These are phyloP conservation scores for Sipunculus nudus DNA, from an alignment of 2,888 invertebrate genomes.

Conservation along the genomic window DNA sequence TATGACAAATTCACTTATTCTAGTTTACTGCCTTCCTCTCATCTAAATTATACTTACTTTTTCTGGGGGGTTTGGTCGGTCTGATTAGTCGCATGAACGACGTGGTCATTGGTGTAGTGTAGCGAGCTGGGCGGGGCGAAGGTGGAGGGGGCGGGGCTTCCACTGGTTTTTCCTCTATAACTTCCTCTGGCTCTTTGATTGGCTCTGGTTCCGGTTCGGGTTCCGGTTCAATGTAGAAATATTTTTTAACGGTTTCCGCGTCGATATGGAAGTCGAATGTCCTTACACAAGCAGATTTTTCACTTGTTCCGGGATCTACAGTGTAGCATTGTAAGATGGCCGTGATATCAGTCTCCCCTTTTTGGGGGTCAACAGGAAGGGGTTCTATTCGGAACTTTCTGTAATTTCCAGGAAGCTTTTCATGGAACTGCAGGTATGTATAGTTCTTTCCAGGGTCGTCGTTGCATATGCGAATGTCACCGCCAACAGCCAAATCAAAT, in stretches of 20 bases:
- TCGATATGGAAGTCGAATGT: slow-evolving; percentile 49
- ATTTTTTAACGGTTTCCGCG: slow-evolving; percentile 48
- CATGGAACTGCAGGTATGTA: slow-evolving; percentile 35
- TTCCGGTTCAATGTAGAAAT: slow-evolving; percentile 38
- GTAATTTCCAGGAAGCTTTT: slow-evolving; percentile 55
- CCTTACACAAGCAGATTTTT: slow-evolving; percentile 14
- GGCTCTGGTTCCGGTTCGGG: slow-evolving; percentile 27
- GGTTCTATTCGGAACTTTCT: slow-evolving; percentile 58
- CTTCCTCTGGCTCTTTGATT: neutral
- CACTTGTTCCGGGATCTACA: neutral
- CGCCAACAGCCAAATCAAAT: slow-evolving; percentile 29
- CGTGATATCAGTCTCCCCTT: no score
- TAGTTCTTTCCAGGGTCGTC: slow-evolving; percentile 17
- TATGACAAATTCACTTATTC: no score
- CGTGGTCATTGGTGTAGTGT: neutral
- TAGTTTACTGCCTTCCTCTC: no score
- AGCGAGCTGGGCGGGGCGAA: neutral
- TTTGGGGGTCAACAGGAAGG: no score
- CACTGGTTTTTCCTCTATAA: slow-evolving; percentile 42
- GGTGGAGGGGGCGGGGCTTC: slow-evolving; percentile 4
- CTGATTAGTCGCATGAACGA: slow-evolving; percentile 33
- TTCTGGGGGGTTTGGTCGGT: slow-evolving; percentile 23
- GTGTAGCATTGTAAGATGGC: neutral
- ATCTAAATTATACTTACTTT: slow-evolving; percentile 26
- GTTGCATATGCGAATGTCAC: slow-evolving; percentile 18